phyloP scores from a whole-genome alignment of 2,113 vertebrate genomes.

The Chlorodrepanis virens region DNA sequence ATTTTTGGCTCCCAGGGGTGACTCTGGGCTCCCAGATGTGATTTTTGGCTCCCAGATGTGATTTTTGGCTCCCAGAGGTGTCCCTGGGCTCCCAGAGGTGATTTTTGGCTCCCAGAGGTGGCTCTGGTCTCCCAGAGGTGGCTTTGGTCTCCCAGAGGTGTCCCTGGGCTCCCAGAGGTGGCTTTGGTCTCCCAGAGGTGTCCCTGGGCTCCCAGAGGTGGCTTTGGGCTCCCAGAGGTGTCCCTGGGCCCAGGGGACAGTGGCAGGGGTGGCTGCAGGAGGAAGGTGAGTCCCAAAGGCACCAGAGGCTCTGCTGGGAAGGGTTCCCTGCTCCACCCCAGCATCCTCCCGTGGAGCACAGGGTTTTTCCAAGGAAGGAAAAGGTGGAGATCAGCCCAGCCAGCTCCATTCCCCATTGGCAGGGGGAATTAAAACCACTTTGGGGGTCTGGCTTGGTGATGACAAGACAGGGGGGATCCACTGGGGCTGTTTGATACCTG shows the following conservation, averaged over 20 bases:
- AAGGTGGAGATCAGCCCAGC: background rate
- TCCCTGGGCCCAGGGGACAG: background rate
- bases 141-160: background rate
- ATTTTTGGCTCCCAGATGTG: rapidly evolving
- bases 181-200: too few species aligned
- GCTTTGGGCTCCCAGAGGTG: background rate
- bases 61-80: too few species aligned
- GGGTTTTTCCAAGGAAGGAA: background rate
- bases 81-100: too few species aligned
- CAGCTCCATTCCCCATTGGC: rapidly evolving
- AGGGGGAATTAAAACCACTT: background rate
- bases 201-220: too few species aligned
- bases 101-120: rapidly evolving
- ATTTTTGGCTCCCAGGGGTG: background rate
- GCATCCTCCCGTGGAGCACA: rapidly evolving
- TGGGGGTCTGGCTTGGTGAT: background rate
- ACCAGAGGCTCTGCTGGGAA: background rate
- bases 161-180: rapidly evolving
- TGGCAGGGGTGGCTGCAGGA: background rate
- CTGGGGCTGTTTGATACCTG: background rate
- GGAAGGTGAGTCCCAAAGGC: background rate
- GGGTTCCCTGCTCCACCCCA: background rate
- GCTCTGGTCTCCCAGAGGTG: background rate
- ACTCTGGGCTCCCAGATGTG: too few species aligned
- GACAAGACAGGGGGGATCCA: background rate